Evolutionary conservation across 92 coral and sea anemone genomes (phyloP), one percentile per base, ranked within the genome.

Genomic region (Epizoanthus scotinus): DNA sequence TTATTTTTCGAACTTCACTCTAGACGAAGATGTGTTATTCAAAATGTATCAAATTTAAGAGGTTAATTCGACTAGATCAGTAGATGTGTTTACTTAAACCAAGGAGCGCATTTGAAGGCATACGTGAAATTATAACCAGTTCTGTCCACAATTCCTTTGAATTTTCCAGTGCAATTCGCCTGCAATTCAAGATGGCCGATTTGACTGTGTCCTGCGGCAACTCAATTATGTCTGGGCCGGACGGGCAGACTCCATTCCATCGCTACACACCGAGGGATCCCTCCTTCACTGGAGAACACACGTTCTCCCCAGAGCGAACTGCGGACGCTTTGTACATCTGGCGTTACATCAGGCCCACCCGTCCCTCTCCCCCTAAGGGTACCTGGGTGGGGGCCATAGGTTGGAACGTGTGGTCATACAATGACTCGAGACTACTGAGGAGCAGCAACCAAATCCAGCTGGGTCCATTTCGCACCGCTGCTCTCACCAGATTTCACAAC

Each of bases 361-460:
- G 86, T 2, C 86, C 82, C 22, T 87, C 82, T n/a, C 78, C 91
- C 24, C 77, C 79, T 56, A 89, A 89, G 71, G 79, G 83, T 34
- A 77, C 42, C 8, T 87, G 97, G 97, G 88, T 90, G 62, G 97
- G 97, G 14, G 83, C 86, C 50, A 67, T 87, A 24, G 97, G 97
- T 5, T 92, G 97, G 97, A 92, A 90, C 77, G 89, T 84, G 31
- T 90, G 97, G 91, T 90, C 97, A 17, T 89, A 92, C 82, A 92
- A 92, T 69, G 97, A 92, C 84, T 92, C 88, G 91, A 70, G 90
- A 52, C 79, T 84, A 26, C 64, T 92, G 19, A 90, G 85, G 69
- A 92, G 90, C 73, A 82, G 65, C 12, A 87, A 90, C 42, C 97
- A 92, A 67, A 87, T 92, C 26, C 82, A 78, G 54, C 56, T 57